Evolutionary conservation across 2,797 vertebrate species (phyloP).

Genomic region (Pseudopleuronectes americanus): DNA sequence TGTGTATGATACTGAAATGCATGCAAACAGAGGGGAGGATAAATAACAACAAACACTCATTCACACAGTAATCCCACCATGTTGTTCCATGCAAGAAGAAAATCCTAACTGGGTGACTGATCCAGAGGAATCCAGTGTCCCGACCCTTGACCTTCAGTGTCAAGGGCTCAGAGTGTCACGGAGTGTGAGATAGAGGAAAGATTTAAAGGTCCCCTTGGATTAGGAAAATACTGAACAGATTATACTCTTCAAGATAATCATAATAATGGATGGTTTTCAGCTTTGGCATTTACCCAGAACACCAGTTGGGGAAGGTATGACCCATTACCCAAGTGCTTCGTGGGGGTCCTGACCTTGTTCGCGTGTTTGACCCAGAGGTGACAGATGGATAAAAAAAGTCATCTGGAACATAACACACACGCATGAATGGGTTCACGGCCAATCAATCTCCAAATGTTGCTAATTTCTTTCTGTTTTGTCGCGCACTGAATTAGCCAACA

Average conservation of each 20-base stretch:
- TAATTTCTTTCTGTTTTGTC: constrained; percentile 60
- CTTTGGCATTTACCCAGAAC: not conserved
- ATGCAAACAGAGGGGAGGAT: constrained; percentile 26
- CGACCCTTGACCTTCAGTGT: constrained; percentile 54
- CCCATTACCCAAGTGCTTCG: not conserved
- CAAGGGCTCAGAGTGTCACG: constrained; percentile 30
- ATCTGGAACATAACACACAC: not conserved
- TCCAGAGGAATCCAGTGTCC: constrained; percentile 42
- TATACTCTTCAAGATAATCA: not conserved
- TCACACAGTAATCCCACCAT: constrained; percentile 9
- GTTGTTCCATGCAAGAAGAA: constrained; percentile 14
- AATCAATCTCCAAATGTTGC: constrained; percentile 47
- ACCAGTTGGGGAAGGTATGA: not conserved
- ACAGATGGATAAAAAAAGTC: constrained; percentile 5
- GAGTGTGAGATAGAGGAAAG: constrained; percentile 8
- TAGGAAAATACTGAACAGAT: not conserved
- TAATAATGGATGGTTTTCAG: not conserved
- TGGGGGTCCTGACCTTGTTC: not conserved
- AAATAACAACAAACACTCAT: not conserved
- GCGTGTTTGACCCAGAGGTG: not conserved
- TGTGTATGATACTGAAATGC: constrained; percentile 13
- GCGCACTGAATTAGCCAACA: constrained; percentile 26
- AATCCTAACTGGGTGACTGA: constrained; percentile 37
- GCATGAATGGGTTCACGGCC: constrained; percentile 12
- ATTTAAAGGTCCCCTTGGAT: constrained; percentile 13